Evolutionary conservation across 2,113 vertebrate genomes (phyloP), one percentile per base, ranked within the genome.

Genomic region (Pogonocichla stellata): DNA sequence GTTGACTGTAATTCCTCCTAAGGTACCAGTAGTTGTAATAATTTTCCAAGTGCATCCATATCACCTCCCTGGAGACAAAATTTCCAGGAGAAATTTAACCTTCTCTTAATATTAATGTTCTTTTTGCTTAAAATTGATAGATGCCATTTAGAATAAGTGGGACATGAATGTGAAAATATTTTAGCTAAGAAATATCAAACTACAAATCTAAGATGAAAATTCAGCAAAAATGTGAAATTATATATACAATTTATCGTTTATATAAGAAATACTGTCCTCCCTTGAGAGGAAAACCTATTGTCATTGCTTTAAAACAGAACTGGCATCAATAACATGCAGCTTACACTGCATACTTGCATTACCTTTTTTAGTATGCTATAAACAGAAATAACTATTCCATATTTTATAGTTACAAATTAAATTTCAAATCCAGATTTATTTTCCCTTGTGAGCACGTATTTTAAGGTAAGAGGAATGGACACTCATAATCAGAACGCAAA

Each of bases 371-470:
- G 71, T 70, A 51, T 62, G 38, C 86, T 86, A 26, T 92, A 92
- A 96, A 84, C 64, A 95, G 86, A 95, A 97, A 91, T 86, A 97
- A 72, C 69, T 83, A 42, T 66, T 93, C 28, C 12, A 7, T 89
- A 70, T 89, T 88, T 96, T 92, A 92, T 45, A 84, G 70, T 36
- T 95, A 54, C 54, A 88, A 80, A 91, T 94, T 88, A 58, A 90
- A 88, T 93, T 95, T 88, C 48, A 91, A 79, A 92, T 79, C 38
- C 74, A 84, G 69, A 86, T 92, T 95, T 96, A 93, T 95, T 93
- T 91, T 90, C 19, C 56, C 67, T 66, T 65, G 23, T 80, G 75
- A 73, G 66, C 53, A 79, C 31, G 51, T 93, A 91, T 92, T 93
- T 78, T 79, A 84, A 88, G 66, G 29, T 69, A 62, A 89, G 62